Conservation (phyloP, 2,113 vertebrate genomes). For the Zosterops lateralis region DNA sequence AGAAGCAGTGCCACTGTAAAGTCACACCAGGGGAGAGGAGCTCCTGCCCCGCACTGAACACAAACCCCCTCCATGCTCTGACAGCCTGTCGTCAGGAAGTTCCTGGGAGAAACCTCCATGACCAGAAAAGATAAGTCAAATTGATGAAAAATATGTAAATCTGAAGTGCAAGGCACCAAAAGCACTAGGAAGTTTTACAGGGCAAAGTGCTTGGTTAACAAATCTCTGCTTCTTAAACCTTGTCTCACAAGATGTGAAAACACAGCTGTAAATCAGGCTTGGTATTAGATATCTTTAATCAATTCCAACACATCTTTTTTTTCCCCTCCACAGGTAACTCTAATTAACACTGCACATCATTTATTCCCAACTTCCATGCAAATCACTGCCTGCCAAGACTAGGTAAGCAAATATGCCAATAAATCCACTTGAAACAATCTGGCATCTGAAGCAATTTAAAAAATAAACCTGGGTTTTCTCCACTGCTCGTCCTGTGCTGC, state of each 20-base stretch:
- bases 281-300: background rate
- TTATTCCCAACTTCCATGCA: constrained; percentile 10
- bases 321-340: background rate
- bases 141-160: background rate
- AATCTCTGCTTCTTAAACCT: background rate
- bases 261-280: background rate
- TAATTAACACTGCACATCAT: constrained; percentile 6
- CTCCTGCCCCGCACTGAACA: background rate
- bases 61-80: background rate
- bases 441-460: background rate
- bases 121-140: background rate
- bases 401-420: constrained; percentile 22
- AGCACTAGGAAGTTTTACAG: background rate
- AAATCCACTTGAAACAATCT: constrained; percentile 43
- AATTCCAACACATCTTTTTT: background rate
- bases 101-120: background rate
- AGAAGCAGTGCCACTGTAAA: background rate
- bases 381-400: constrained; percentile 28
- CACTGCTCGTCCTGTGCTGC: background rate
- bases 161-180: background rate
- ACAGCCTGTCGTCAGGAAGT: background rate
- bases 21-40: background rate
- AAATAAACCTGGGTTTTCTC: constrained; percentile 37
- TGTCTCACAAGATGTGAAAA: background rate
- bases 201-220: background rate